Evolutionary conservation across 2,888 invertebrate genomes (phyloP).

Genomic region (Pristionchus exspectatus): DNA sequence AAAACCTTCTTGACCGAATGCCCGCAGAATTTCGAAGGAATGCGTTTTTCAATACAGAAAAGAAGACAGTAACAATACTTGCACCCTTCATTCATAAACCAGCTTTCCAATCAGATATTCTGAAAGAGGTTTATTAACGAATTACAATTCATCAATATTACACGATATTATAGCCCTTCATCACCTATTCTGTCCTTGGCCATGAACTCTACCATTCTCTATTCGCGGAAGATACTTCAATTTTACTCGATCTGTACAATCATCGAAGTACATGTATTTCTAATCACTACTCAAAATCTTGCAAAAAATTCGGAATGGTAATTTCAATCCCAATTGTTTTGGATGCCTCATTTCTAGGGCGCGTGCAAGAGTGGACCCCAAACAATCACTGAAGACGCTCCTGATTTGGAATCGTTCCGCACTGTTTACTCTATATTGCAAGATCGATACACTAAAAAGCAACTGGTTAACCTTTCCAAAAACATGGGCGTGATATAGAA

Average conservation of each 20-base stretch:
- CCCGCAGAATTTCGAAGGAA: neutral
- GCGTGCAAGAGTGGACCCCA: neutral
- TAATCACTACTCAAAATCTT: neutral
- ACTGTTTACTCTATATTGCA: neutral
- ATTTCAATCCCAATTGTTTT: neutral
- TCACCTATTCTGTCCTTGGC: neutral
- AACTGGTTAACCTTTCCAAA: neutral
- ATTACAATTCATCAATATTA: neutral
- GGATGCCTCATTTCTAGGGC: neutral
- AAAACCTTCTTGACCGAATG: neutral
- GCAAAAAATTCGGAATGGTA: conserved; percentile 17
- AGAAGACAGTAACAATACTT: neutral
- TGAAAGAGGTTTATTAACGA: neutral
- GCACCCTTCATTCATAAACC: neutral
- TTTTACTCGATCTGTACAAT: neutral
- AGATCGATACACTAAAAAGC: neutral
- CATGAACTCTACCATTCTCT: conserved; percentile 16
- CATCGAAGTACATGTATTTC: neutral
- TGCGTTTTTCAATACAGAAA: neutral
- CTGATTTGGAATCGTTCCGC: conserved; percentile 5
- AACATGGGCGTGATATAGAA: neutral
- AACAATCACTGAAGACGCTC: neutral
- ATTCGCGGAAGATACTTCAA: neutral
- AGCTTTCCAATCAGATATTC: neutral
- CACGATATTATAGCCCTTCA: neutral